These are phyloP conservation scores for Scarus forsteni DNA, from an alignment of 2,797 vertebrate genomes.

Conservation along the genomic window DNA sequence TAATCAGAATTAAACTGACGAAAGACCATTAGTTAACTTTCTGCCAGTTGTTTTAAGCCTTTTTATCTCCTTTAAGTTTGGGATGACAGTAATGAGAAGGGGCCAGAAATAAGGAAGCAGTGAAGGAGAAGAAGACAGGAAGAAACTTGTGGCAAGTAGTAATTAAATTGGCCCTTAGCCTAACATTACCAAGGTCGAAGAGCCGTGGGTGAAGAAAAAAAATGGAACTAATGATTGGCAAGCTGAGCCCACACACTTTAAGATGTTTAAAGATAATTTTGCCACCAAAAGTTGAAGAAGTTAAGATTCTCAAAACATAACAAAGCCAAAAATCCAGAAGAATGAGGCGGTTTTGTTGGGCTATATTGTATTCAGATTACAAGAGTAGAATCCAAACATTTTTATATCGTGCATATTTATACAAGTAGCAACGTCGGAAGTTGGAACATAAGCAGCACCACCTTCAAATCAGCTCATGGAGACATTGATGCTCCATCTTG, in stretches of 20 bases:
- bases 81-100: conserved; percentile 35
- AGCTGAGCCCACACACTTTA: conserved; percentile 38
- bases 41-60: conserved; percentile 27
- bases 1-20: neutral
- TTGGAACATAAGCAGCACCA: neutral
- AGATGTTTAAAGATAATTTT: conserved; percentile 19
- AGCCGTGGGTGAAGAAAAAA: conserved; percentile 35
- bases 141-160: conserved; percentile 38
- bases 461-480: neutral
- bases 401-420: neutral
- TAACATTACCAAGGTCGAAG: conserved; percentile 39
- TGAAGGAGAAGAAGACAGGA: conserved; percentile 36
- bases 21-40: neutral
- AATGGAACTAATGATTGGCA: conserved; percentile 37
- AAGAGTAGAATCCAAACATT: neutral
- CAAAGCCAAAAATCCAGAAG: conserved; percentile 3
- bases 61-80: conserved; percentile 17
- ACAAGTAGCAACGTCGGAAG: neutral
- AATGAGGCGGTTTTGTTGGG: no score
- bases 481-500: neutral
- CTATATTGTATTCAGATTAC: no score
- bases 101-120: conserved; percentile 23
- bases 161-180: conserved; percentile 53
- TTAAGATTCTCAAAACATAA: neutral
- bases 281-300: conserved; percentile 16